Evolutionary conservation across 2,797 vertebrate species (phyloP), one percentile per base, ranked within the genome.

Genomic region (Heterohyrax brucei): DNA sequence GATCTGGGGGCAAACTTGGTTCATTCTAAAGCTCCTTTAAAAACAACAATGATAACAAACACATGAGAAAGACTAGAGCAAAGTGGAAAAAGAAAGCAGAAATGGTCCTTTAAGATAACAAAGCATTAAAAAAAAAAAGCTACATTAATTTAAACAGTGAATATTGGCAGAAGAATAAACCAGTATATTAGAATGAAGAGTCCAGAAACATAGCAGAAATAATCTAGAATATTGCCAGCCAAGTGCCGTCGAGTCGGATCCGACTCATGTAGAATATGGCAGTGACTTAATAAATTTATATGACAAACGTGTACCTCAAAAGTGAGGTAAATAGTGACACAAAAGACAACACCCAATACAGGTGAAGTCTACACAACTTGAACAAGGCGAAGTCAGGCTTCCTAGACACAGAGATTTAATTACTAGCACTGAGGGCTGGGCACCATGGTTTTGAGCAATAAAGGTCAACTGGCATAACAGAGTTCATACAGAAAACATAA

Each of bases 11-110:
- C 46, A 28, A 39, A 83, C 19, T 68, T 50, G 1, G 10, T n/a
- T 91, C 84, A 80, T n/a, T 78, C 87, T 84, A 30, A 87, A 89
- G 46, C 30, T 62, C 39, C 53, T 56, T 56, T 56, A 14, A 56
- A 61, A 19, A 39, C 39, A 61, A 39, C 61, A 39, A 33, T 61
- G 10, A 2, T 24, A 88, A 61, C 16, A 22, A 93, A 87, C n/a
- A 48, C 0, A 50, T 12, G 14, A 64, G 48, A 85, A 62, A 39
- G 33, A 14, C 26, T 30, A 75, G 21, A 10, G 48, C 28, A 79
- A 56, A 62, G n/a, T 3, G 22, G 12, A 14, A 28, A 59, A 72
- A 76, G 66, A 44, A 76, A 24, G 28, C 24, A 5, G 3, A 12
- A 44, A 73, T 4, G 21, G 21, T 39, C 3, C 33, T 66, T 64